Evolutionary conservation across 1,140 invertebrate genomes (phyloP).

Genomic region (Sitophilus oryzae): DNA sequence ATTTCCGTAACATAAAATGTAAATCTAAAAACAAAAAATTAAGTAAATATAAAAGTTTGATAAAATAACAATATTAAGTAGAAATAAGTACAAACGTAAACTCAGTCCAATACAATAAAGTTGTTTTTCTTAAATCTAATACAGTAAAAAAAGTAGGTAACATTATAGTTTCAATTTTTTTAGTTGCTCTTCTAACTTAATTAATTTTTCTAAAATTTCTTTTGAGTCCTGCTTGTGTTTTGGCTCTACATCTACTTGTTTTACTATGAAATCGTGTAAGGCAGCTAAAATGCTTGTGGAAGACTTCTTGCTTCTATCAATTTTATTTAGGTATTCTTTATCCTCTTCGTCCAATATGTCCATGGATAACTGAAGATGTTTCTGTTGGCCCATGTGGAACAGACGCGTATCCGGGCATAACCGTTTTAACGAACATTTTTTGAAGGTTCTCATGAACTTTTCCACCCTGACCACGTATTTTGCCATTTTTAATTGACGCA

Average conservation of each 20-base stretch:
- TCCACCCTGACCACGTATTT: conserved; percentile 21
- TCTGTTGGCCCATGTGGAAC: conserved; percentile 1
- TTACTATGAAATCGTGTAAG: conserved; percentile 11
- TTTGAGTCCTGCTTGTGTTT: conserved; percentile 1
- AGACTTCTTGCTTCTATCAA: background rate
- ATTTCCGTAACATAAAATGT: no score
- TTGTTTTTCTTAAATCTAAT: no score
- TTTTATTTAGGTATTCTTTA: conserved; percentile 1
- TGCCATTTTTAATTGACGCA: conserved; percentile 26
- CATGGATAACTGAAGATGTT: background rate
- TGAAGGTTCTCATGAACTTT: conserved; percentile 11
- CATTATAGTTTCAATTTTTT: background rate
- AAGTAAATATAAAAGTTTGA: no score
- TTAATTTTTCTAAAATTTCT: conserved; percentile 15
- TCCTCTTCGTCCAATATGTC: conserved; percentile 14
- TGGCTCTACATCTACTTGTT: conserved; percentile 5
- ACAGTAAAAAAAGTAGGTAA: no score
- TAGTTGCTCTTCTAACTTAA: conserved; percentile 11
- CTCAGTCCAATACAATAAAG: no score
- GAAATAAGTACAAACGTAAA: no score
- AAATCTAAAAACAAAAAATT: no score
- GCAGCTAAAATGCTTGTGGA: conserved; percentile 1
- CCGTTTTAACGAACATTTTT: background rate
- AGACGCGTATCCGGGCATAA: background rate
- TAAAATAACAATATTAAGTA: no score